Conservation (phyloP, 2,888 invertebrate genomes). For the Dioctria rufipes region DNA sequence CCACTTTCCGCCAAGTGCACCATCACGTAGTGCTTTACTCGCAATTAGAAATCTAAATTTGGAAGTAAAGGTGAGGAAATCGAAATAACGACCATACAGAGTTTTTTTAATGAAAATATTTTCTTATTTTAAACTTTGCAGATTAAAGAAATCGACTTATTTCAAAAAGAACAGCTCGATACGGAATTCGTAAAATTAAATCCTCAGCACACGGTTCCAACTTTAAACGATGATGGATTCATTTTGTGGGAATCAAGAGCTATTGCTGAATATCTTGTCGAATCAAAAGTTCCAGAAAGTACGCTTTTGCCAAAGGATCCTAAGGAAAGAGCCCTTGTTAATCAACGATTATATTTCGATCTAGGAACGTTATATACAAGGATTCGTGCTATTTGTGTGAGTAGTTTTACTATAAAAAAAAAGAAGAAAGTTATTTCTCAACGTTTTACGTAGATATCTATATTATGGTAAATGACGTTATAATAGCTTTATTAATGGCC, state of each 20-base stretch:
- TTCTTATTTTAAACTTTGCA: conserved; percentile 6
- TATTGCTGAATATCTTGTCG: conserved; percentile 77
- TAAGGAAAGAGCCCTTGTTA: conserved; percentile 74
- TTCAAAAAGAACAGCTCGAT: conserved; percentile 75
- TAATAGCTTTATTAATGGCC: neutral
- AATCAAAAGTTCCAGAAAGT: conserved; percentile 73
- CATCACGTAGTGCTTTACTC: conserved; percentile 76
- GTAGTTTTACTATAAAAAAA: neutral
- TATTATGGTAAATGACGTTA: no score
- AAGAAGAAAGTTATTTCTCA: no score
- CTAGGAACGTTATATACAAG: conserved; percentile 76
- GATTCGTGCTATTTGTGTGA: conserved; percentile 77
- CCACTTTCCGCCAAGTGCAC: conserved; percentile 76
- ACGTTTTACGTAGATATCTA: no score
- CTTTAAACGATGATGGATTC: conserved; percentile 79
- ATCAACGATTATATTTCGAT: conserved; percentile 78
- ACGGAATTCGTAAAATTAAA: conserved; percentile 76
- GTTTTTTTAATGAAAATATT: neutral
- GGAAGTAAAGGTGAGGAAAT: conserved; percentile 70
- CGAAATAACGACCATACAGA: conserved; percentile 61
- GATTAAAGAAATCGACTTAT: conserved; percentile 74
- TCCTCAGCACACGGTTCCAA: conserved; percentile 80
- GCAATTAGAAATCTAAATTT: conserved; percentile 75
- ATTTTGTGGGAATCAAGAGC: conserved; percentile 80
- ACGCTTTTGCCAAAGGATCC: conserved; percentile 76